Conservation (phyloP, 2,888 invertebrate species). For the Nemapogon koenigi region DNA sequence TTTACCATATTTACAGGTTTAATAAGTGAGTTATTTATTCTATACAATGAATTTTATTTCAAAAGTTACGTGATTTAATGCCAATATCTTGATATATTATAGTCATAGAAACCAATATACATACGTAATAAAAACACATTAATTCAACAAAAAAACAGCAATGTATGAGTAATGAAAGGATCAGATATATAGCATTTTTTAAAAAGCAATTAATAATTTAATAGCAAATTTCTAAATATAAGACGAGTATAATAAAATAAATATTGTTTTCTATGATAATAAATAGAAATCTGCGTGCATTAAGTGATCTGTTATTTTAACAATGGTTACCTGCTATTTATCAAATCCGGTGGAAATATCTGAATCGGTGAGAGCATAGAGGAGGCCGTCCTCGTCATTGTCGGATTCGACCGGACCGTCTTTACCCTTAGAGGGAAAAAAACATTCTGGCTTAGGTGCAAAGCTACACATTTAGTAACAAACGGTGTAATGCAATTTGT, state of each 20-base stretch:
- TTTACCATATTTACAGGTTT: too few species aligned
- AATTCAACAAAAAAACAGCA: neutral
- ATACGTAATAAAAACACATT: neutral
- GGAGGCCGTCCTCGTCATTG: slow-evolving; percentile 60
- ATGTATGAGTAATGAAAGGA: neutral
- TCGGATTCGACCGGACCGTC: slow-evolving; percentile 63
- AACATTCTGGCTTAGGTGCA: slow-evolving; percentile 53
- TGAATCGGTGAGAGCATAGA: slow-evolving; percentile 64
- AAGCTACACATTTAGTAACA: slow-evolving; percentile 24
- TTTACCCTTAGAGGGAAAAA: slow-evolving; percentile 55
- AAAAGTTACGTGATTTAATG: neutral
- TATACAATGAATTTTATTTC: neutral
- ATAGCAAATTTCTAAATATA: slow-evolving; percentile 1
- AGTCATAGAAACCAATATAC: slow-evolving; percentile 8
- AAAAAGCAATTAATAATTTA: neutral
- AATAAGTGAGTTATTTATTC: too few species aligned
- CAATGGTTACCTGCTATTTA: slow-evolving; percentile 46
- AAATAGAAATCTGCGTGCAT: slow-evolving; percentile 1
- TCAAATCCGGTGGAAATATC: slow-evolving; percentile 61
- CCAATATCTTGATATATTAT: neutral
- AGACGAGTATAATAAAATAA: slow-evolving; percentile 11
- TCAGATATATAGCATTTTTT: neutral
- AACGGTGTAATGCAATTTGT: too few species aligned
- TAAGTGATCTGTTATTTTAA: neutral
- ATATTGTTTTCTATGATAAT: slow-evolving; percentile 9